Percentiles rank a stretch among this genome's conserved stretches.
Evolutionary conservation across 2,113 vertebrate genomes (phyloP).

Genomic region (Callorhinus ursinus): DNA sequence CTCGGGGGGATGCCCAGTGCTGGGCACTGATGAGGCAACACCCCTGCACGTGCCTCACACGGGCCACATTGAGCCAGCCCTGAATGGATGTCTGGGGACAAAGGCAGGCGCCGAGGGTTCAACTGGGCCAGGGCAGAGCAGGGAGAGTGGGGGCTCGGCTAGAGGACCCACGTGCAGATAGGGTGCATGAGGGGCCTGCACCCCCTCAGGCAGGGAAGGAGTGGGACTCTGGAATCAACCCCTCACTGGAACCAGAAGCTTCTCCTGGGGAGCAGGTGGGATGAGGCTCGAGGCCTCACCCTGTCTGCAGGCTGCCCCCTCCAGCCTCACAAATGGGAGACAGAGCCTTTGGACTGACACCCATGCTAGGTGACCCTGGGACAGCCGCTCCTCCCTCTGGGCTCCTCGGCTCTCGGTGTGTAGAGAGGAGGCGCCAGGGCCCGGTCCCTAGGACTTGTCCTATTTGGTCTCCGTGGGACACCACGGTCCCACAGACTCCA

Average conservation of each 20-base stretch:
- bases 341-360: neutral
- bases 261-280: neutral
- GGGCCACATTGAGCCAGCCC: neutral
- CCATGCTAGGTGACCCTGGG: neutral
- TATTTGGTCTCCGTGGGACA: too few species aligned
- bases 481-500: neutral
- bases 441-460: neutral
- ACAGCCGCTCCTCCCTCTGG: neutral
- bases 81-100: rapidly evolving
- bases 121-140: neutral
- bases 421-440: neutral
- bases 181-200: neutral
- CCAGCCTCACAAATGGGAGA: neutral
- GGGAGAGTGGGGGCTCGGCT: neutral
- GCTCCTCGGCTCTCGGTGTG: neutral
- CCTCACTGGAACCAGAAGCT: rapidly evolving
- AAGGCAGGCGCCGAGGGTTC: neutral
- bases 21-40: neutral
- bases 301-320: neutral
- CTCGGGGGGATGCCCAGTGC: neutral
- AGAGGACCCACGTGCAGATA: neutral
- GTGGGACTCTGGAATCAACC: neutral
- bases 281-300: rapidly evolving
- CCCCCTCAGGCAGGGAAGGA: neutral
- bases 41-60: rapidly evolving